These are phyloP conservation scores for Syrphus vitripennis DNA, from an alignment of 2,888 invertebrate species.

Conservation along the genomic window DNA sequence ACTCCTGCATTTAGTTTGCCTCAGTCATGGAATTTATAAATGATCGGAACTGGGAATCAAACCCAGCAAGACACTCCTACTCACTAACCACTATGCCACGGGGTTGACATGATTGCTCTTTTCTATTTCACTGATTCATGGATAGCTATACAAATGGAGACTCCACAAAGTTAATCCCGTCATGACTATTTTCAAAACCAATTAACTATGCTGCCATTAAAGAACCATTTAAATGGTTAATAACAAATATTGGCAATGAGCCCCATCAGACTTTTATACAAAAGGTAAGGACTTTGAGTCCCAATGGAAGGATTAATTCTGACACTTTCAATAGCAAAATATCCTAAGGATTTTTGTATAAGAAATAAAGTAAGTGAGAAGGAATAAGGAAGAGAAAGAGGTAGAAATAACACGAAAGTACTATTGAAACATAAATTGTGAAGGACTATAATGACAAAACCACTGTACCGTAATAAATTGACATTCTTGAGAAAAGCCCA, in stretches of 20 bases:
- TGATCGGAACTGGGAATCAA: too few relatives aligned
- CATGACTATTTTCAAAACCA: too few relatives aligned
- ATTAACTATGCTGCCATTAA: neutral
- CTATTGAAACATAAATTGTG: constrained; percentile 34
- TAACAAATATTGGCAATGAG: neutral
- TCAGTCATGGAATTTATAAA: too few relatives aligned
- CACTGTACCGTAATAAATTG: constrained; percentile 4
- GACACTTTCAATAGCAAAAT: constrained; percentile 53
- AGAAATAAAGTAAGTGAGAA: neutral
- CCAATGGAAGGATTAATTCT: constrained; percentile 38
- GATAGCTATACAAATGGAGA: too few relatives aligned
- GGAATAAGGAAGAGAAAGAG: neutral
- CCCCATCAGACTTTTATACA: neutral
- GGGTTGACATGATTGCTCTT: too few relatives aligned
- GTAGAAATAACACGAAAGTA: neutral
- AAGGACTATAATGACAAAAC: neutral
- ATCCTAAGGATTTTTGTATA: constrained; percentile 6
- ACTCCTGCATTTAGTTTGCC: too few relatives aligned
- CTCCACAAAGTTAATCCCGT: too few relatives aligned
- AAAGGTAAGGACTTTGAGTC: neutral
- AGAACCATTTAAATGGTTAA: neutral
- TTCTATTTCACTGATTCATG: too few relatives aligned
- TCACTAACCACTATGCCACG: too few relatives aligned
- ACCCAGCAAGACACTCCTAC: too few relatives aligned
- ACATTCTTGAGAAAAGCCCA: neutral